Conservation (phyloP, 2,888 invertebrate genomes). For the Luffia ferchaultella region DNA sequence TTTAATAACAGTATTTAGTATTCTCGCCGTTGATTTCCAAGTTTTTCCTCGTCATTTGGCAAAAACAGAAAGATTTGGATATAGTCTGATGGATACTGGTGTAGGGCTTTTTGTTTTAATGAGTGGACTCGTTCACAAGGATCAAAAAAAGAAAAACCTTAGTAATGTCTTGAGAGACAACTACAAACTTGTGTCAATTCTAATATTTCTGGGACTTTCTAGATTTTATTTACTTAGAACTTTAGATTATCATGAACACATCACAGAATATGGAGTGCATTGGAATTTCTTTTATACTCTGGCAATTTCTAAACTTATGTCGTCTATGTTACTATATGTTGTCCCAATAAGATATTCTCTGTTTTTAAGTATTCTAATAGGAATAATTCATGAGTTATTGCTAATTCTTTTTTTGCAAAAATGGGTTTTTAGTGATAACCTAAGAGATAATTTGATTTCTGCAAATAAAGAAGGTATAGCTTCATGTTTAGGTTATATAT, state of each 20-base stretch:
- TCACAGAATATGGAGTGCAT: slow-evolving; percentile 94
- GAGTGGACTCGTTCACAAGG: slow-evolving; percentile 77
- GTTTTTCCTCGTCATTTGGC: slow-evolving; percentile 86
- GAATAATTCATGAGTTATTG: slow-evolving; percentile 72
- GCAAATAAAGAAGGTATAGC: slow-evolving; percentile 94
- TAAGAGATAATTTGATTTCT: slow-evolving; percentile 69
- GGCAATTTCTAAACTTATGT: slow-evolving; percentile 80
- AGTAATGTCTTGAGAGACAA: slow-evolving; percentile 39
- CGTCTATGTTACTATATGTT: slow-evolving; percentile 67
- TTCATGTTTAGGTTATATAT: slow-evolving; percentile 85
- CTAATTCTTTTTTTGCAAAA: slow-evolving; percentile 70
- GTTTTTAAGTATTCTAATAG: slow-evolving; percentile 58
- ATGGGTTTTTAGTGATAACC: slow-evolving; percentile 71
- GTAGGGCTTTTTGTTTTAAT: slow-evolving; percentile 87
- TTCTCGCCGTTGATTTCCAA: slow-evolving; percentile 93
- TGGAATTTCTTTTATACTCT: slow-evolving; percentile 99
- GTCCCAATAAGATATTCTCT: slow-evolving; percentile 59
- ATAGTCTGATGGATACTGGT: slow-evolving; percentile 94
- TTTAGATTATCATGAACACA: slow-evolving; percentile 85
- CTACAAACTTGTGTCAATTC: slow-evolving; percentile 32
- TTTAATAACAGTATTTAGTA: slow-evolving; percentile 79
- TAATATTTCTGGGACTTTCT: slow-evolving; percentile 67
- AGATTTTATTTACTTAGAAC: slow-evolving; percentile 69
- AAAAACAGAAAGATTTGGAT: slow-evolving; percentile 88
- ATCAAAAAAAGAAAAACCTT: slow-evolving; percentile 25